These are phyloP conservation scores for Caenorhabditis plicata DNA, from an alignment of 2,888 invertebrate species.

Conservation along the genomic window DNA sequence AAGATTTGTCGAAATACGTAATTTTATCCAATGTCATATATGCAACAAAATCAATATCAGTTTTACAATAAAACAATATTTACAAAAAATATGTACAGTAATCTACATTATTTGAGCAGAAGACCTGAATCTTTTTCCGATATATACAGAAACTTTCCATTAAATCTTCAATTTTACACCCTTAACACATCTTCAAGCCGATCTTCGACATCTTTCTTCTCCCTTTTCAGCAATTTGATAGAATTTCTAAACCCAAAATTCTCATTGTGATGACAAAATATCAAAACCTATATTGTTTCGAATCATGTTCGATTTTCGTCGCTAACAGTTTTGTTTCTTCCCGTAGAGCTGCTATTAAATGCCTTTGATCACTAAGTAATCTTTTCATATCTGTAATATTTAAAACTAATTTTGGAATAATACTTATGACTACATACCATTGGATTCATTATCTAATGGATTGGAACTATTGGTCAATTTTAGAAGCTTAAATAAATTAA, in stretches of 20 bases:
- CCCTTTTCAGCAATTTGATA: conserved; percentile 20
- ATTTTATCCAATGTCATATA: too few relatives aligned
- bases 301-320: conserved; percentile 31
- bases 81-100: too few relatives aligned
- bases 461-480: background rate
- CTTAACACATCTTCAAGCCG: conserved; percentile 24
- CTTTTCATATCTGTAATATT: conserved; percentile 33
- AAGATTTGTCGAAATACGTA: too few relatives aligned
- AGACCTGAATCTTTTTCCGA: too few relatives aligned
- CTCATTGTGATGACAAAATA: too few relatives aligned
- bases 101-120: too few relatives aligned
- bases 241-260: conserved; percentile 9
- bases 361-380: conserved; percentile 40
- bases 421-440: background rate
- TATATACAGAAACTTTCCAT: too few relatives aligned
- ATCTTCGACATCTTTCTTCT: conserved; percentile 22
- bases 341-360: conserved; percentile 38
- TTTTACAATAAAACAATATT: too few relatives aligned
- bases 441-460: background rate
- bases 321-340: conserved; percentile 42
- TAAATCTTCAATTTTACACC: conserved; percentile 1
- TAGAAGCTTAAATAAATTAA: background rate
- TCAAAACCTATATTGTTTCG: conserved; percentile 36
- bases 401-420: background rate
- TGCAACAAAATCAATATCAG: too few relatives aligned